These are phyloP conservation scores for Sandelia bainsii DNA, from an alignment of 2,797 vertebrate species.

Conservation along the genomic window DNA sequence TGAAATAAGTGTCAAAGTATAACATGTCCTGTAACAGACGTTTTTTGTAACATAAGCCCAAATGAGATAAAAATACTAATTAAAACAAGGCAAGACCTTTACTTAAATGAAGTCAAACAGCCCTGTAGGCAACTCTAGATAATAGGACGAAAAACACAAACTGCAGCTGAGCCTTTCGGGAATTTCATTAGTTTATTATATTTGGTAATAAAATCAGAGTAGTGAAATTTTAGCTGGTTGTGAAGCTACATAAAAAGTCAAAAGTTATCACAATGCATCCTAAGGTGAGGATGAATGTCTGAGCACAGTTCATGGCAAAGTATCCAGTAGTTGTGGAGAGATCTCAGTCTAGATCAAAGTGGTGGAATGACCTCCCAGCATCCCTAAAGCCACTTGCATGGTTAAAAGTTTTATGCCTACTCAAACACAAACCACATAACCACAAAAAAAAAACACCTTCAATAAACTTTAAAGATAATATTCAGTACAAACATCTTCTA, in stretches of 20 bases:
- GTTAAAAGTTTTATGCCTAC: constrained; percentile 11
- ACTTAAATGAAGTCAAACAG: too few species aligned
- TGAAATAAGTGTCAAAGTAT: background rate
- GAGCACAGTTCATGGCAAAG: background rate
- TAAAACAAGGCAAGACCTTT: too few species aligned
- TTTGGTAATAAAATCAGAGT: background rate
- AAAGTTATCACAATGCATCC: background rate
- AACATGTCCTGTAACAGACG: too few species aligned
- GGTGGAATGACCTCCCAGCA: background rate
- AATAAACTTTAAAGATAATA: constrained; percentile 8
- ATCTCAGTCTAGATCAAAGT: background rate
- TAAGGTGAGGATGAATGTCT: background rate
- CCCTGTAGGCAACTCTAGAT: too few species aligned
- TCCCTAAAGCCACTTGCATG: background rate
- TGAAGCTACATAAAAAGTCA: background rate
- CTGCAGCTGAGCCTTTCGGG: background rate
- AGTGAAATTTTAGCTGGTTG: background rate
- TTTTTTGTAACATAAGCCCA: too few species aligned
- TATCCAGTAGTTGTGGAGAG: background rate
- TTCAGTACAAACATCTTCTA: constrained; percentile 28
- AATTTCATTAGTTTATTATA: background rate
- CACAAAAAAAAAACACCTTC: constrained; percentile 28
- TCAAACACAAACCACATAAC: constrained; percentile 23
- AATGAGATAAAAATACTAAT: too few species aligned
- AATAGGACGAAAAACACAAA: background rate